Percentiles rank a stretch among this genome's conserved stretches.
Evolutionary conservation across 2,888 invertebrate species (phyloP).

Genomic region (Drosophila pseudotalamancana): DNA sequence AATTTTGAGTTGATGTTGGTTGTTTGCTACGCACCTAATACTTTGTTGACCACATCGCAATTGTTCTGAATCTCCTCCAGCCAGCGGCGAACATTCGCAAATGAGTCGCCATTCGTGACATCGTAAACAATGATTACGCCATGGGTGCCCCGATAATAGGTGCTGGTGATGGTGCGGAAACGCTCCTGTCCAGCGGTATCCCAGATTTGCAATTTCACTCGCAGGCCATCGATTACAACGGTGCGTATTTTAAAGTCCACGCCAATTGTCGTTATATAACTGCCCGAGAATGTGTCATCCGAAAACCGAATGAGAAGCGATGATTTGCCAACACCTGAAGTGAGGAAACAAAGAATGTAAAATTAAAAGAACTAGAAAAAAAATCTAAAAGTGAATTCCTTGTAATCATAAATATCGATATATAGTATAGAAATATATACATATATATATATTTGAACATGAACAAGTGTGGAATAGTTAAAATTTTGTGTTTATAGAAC

Average conservation of each 20-base stretch:
- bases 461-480: conserved; percentile 16
- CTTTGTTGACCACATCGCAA: conserved; percentile 99
- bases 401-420: neutral
- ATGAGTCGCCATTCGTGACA: conserved; percentile 99
- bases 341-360: neutral
- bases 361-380: neutral
- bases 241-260: conserved; percentile 99
- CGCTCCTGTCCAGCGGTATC: conserved; percentile 99
- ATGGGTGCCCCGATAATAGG: conserved; percentile 99
- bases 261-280: conserved; percentile 99
- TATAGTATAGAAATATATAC: neutral
- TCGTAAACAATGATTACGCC: conserved; percentile 99
- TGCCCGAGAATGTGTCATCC: conserved; percentile 99
- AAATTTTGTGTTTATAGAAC: conserved; percentile 19
- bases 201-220: conserved; percentile 98
- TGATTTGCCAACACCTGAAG: conserved; percentile 98
- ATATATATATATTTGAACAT: conserved; percentile 1
- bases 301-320: conserved; percentile 98
- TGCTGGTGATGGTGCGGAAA: conserved; percentile 99
- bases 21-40: conserved; percentile 95
- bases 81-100: conserved; percentile 99
- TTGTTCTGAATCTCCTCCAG: conserved; percentile 99
- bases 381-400: neutral
- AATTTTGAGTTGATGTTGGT: too few relatives aligned
- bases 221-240: conserved; percentile 94